These are phyloP conservation scores for Mormyrus hasselquistii DNA, from an alignment of 2,797 vertebrate genomes.

Conservation along the genomic window DNA sequence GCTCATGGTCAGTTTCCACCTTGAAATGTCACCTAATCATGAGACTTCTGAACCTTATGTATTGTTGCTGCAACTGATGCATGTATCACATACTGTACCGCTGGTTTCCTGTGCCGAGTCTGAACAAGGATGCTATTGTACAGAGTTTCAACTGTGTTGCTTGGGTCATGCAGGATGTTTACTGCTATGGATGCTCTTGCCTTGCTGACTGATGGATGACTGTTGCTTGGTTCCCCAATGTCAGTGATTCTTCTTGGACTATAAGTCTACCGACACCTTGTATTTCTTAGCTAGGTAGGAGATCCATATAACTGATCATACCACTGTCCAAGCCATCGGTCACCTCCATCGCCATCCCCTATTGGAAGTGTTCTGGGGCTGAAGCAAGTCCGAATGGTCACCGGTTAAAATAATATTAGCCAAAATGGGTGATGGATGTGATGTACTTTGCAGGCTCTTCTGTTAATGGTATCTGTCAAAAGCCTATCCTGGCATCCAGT, in stretches of 20 bases:
- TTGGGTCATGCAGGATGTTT: conserved; percentile 11
- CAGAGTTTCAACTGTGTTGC: conserved; percentile 18
- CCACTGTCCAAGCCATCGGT: not conserved
- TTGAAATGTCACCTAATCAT: conserved; percentile 10
- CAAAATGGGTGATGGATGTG: conserved; percentile 20
- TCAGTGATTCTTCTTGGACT: conserved; percentile 10
- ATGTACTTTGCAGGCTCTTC: conserved; percentile 2
- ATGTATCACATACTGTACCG: conserved; percentile 13
- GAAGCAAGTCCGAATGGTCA: conserved; percentile 19
- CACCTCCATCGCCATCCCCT: conserved; percentile 22
- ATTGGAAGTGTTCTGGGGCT: conserved; percentile 24
- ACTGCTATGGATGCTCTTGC: not conserved
- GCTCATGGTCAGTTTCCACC: conserved; percentile 29
- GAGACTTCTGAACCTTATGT: not conserved
- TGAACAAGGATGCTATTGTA: conserved; percentile 9
- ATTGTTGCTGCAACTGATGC: conserved; percentile 18
- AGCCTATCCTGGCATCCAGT: conserved; percentile 20
- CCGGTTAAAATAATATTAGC: conserved; percentile 4
- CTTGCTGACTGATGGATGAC: not conserved
- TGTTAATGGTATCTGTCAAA: conserved; percentile 18
- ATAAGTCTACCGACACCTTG: not conserved
- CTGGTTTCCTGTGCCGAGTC: conserved; percentile 16
- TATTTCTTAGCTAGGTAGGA: not conserved
- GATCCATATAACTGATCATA: conserved; percentile 19
- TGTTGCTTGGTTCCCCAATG: conserved; percentile 13